Evolutionary conservation across 2,888 invertebrate species (phyloP), one percentile per base, ranked within the genome.

Genomic region (Tridacna gigas): DNA sequence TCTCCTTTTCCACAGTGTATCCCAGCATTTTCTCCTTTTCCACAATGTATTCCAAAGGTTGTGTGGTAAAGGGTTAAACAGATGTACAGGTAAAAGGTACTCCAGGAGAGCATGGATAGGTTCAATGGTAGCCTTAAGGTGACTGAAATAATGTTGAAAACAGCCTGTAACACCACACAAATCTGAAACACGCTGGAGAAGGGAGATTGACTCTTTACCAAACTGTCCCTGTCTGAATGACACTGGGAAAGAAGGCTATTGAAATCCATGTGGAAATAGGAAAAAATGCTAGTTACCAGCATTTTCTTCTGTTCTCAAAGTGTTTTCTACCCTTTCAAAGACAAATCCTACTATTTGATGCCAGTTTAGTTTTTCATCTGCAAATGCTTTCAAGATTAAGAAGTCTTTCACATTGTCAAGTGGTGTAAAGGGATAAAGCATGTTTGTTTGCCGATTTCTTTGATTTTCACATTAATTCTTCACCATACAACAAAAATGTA

Each of bases 1-100:
- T 63, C 63, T 63, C 13, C 63, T 3, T 63, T 63, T 63, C 63
- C 22, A 63, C 22, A n/a, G n/a, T 63, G 22, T 22, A n/a, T n/a
- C n/a, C 63, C n/a, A 63, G 63, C 63, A 63, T 63, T 63, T n/a
- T 63, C 63, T 63, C 13, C 63, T 3, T 63, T 63, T 63, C 63
- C 22, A 63, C 22, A n/a, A 63, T 63, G 22, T 22, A 11, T n/a
- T n/a, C n/a, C n/a, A n/a, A n/a, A n/a, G n/a, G 37, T 37, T 2
- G 37, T 37, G 2, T 37, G 37, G 37, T 37, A 37, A 37, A 37
- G 37, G 7, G 37, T 37, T 37, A 37, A n/a, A n/a, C n/a, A n/a
- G n/a, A n/a, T n/a, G n/a, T n/a, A n/a, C n/a, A n/a, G n/a, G n/a
- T n/a, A n/a, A n/a, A 56, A 56, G n/a, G n/a, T 56, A 56, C n/a